phyloP scores from a whole-genome alignment of 2,888 invertebrate species.

The Brachypterus glaber region DNA sequence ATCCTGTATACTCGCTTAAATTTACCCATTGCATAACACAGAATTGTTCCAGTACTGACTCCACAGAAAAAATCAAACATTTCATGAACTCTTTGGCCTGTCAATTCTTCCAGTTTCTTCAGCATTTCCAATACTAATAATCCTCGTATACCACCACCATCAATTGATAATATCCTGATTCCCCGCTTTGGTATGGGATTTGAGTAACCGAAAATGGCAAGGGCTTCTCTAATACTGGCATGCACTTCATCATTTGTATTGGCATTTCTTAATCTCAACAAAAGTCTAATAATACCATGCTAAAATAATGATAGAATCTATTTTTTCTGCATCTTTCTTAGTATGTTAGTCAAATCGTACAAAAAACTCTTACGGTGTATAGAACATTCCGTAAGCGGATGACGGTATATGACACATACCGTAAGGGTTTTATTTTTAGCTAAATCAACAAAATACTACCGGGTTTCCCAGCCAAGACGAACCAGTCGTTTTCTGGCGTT shows the following conservation, averaged over 20 bases:
- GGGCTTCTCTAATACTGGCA: slow-evolving; percentile 40
- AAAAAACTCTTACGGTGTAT: too few species aligned
- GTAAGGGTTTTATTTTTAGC: too few species aligned
- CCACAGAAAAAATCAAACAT: slow-evolving; percentile 82
- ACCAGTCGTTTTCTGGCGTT: too few species aligned
- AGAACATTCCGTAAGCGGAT: too few species aligned
- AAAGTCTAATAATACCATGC: slow-evolving; percentile 56
- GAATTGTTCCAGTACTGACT: slow-evolving; percentile 74
- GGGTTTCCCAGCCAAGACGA: too few species aligned
- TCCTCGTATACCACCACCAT: slow-evolving; percentile 84
- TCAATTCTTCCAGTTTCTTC: slow-evolving; percentile 61
- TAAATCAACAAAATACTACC: too few species aligned
- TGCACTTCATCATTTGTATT: slow-evolving; percentile 34
- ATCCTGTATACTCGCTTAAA: too few species aligned
- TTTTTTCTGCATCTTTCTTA: too few species aligned
- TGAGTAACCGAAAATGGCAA: slow-evolving; percentile 61
- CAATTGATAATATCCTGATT: slow-evolving; percentile 70
- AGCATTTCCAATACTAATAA: slow-evolving; percentile 74
- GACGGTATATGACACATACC: too few species aligned
- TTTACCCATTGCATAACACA: slow-evolving; percentile 63
- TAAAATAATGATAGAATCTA: slow-evolving; percentile 32
- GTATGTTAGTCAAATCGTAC: too few species aligned
- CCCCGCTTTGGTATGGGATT: slow-evolving; percentile 61
- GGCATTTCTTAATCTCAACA: slow-evolving; percentile 48
- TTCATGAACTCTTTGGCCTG: slow-evolving; percentile 57